phyloP scores from a whole-genome alignment of 2,113 vertebrate species.

The Sinocyclocheilus rhinocerous region DNA sequence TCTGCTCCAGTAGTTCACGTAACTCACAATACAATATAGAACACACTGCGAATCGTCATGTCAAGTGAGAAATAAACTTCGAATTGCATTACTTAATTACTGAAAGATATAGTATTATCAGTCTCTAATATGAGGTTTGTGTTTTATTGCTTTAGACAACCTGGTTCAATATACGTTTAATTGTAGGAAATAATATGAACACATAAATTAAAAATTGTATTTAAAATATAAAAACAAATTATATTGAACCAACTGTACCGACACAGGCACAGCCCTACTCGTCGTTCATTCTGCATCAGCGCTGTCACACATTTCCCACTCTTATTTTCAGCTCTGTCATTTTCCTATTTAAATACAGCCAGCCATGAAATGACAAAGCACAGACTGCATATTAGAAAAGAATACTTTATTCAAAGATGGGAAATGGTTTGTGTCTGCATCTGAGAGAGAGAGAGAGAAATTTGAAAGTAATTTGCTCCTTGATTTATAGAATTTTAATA shows the following conservation, averaged over 20 bases:
- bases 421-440: conserved; percentile 40
- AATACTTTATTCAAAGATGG: conserved; percentile 65
- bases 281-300: neutral
- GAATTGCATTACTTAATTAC: neutral
- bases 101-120: neutral
- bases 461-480: conserved; percentile 38
- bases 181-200: neutral
- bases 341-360: conserved; percentile 24
- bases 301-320: neutral
- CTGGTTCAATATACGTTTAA: neutral
- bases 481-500: neutral
- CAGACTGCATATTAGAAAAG: conserved; percentile 46
- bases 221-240: neutral
- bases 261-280: conserved; percentile 50
- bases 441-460: conserved; percentile 52
- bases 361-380: conserved; percentile 24
- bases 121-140: neutral
- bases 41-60: neutral
- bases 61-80: neutral
- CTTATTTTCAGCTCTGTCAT: conserved; percentile 20
- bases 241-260: no score
- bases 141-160: neutral
- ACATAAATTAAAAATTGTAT: neutral
- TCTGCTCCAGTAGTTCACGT: conserved; percentile 48
- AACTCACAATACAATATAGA: neutral